phyloP scores from a whole-genome alignment of 2,888 invertebrate genomes.

The Pammene fasciana region DNA sequence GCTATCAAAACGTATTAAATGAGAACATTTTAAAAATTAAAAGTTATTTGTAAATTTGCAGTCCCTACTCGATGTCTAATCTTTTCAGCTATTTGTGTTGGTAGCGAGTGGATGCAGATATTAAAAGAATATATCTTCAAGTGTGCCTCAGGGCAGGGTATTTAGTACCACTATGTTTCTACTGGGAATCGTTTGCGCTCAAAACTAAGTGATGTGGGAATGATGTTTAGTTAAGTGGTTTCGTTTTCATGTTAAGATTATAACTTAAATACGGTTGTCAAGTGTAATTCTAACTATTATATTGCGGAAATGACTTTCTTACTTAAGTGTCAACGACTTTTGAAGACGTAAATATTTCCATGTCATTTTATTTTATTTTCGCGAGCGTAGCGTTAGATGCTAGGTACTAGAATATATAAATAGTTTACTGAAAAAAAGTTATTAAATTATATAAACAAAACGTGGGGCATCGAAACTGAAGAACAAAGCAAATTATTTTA shows the following conservation, averaged over 20 bases:
- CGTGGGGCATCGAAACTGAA: no score
- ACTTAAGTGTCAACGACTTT: no score
- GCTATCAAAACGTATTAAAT: background rate
- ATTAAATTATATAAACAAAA: no score
- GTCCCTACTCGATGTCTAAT: constrained; percentile 66
- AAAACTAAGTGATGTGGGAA: constrained; percentile 28
- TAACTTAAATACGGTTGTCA: background rate
- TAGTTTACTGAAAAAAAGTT: no score
- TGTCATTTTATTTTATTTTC: no score
- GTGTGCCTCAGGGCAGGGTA: constrained; percentile 46
- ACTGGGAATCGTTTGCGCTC: constrained; percentile 6
- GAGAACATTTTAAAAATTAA: background rate
- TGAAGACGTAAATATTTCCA: no score
- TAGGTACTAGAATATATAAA: no score
- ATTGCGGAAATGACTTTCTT: no score
- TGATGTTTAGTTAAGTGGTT: constrained; percentile 2
- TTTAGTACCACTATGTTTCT: constrained; percentile 29
- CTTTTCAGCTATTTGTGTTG: constrained; percentile 76
- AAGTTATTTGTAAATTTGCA: constrained; percentile 46
- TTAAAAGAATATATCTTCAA: constrained; percentile 74
- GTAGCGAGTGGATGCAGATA: constrained; percentile 70
- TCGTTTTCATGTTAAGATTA: background rate
- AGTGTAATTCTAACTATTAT: no score
- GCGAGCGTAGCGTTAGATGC: no score
- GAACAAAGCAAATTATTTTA: no score